phyloP scores from a whole-genome alignment of 2,113 vertebrate species.

The Cryptomyrus ogoouensis region DNA sequence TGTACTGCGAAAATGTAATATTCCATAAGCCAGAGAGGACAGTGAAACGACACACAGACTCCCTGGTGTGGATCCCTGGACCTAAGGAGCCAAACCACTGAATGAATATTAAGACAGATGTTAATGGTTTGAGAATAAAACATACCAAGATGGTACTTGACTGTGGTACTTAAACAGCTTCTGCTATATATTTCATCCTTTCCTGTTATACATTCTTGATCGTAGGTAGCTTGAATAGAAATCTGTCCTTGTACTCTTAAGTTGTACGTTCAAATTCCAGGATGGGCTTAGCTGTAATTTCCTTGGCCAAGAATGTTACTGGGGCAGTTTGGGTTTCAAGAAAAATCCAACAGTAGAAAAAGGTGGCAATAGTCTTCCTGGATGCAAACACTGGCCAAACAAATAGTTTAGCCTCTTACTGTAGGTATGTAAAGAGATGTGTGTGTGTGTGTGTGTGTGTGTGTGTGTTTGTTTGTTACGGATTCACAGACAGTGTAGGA shows the following conservation, averaged over 20 bases:
- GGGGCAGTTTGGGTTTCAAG: neutral
- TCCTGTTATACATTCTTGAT: neutral
- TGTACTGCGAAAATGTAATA: neutral
- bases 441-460: neutral
- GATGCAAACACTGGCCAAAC: neutral
- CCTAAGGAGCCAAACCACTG: neutral
- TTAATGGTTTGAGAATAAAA: neutral
- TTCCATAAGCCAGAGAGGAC: neutral
- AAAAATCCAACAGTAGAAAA: neutral
- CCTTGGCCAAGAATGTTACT: slow-evolving; percentile 1
- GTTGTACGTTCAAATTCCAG: neutral
- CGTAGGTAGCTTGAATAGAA: neutral
- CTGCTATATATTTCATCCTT: neutral
- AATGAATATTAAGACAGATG: neutral
- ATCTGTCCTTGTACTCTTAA: neutral
- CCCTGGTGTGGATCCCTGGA: neutral
- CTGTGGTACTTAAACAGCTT: neutral
- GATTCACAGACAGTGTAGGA: neutral
- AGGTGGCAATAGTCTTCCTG: neutral
- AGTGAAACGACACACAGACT: neutral
- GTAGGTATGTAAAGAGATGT: neutral
- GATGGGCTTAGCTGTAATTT: neutral
- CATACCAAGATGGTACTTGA: neutral
- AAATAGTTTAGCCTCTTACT: neutral
- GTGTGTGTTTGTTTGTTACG: neutral